Evolutionary conservation across 2,888 invertebrate species (phyloP), one percentile per base, ranked within the genome.

Genomic region (Rhodophaea formosa): DNA sequence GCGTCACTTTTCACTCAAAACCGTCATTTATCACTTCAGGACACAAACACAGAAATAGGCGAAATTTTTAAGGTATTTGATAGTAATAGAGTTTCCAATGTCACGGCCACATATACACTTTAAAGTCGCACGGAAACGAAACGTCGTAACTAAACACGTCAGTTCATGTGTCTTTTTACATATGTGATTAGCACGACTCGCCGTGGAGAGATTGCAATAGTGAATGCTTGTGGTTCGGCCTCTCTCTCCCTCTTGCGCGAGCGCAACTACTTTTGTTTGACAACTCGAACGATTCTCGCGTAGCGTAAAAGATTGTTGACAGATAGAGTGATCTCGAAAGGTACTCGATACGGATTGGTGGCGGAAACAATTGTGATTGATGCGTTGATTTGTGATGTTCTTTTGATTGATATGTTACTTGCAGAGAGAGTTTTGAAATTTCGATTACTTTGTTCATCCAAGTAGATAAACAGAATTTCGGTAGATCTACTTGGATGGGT

Each of bases 161-260:
- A 23, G 49, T 49, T 15, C 42, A 29, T 42, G 29, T 47, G 46
- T 46, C 8, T 30, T 44, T 45, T 30, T 54, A 17, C 16, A 17
- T 47, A 23, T 32, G 39, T 47, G 39, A 29, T 39, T 47, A 42
- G 17, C 56, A 47, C 79, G 75, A 70, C 77, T 71, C 72, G 71
- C 67, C 74, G 56, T 68, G 63, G 59, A 62, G 77, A 72, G 71
- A 71, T 75, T 73, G 74, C 73, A 65, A 70, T 69, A 71, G 81
- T 75, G 83, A 83, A 82, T 81, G 82, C 71, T 62, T 62, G 67
- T 58, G 66, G 70, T 67, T 68, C 62, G 61, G 69, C 74, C 77
- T 80, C 71, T 77, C 72, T 68, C 70, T 71, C 65, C 63, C 56
- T 49, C 56, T 59, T 52, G 59, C 79, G 79, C 72, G 47, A 12